A percentile compares a stretch with the other conserved stretches of the same genome.
Conservation (phyloP, 2,113 vertebrate genomes). For the Arizona elegans region DNA sequence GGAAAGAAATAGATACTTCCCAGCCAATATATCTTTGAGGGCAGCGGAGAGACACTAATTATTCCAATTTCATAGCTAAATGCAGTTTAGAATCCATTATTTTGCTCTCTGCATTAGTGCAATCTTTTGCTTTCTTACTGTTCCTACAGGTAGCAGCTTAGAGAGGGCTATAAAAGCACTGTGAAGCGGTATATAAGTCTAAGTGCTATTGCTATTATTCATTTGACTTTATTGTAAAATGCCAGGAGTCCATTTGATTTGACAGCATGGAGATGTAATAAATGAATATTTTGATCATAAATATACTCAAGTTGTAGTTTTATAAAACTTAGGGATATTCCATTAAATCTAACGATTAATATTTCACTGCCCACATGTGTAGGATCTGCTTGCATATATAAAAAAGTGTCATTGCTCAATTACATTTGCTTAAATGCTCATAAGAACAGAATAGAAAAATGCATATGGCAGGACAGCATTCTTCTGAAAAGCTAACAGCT, state of each 20-base stretch:
- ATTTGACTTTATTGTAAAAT: neutral
- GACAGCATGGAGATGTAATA: neutral
- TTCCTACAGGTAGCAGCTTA: neutral
- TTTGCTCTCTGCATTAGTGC: neutral
- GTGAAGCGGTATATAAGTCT: too few species aligned
- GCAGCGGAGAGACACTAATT: neutral
- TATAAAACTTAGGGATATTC: neutral
- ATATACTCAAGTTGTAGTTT: neutral
- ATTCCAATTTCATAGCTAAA: neutral
- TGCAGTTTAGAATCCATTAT: neutral
- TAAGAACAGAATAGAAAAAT: neutral
- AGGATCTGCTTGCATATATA: neutral
- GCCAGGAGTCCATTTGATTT: neutral
- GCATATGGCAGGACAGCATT: neutral
- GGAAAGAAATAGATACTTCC: neutral
- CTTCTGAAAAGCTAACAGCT: neutral
- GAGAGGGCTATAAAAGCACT: too few species aligned
- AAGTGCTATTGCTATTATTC: neutral
- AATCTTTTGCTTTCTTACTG: neutral
- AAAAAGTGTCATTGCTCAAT: neutral
- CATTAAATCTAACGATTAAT: neutral
- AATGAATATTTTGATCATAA: constrained; percentile 7
- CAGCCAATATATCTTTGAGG: neutral
- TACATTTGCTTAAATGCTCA: neutral
- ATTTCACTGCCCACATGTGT: neutral